Evolutionary conservation across 2,113 vertebrate species (phyloP), one percentile per base, ranked within the genome.

Genomic region (Nothoprocta perdicaria): DNA sequence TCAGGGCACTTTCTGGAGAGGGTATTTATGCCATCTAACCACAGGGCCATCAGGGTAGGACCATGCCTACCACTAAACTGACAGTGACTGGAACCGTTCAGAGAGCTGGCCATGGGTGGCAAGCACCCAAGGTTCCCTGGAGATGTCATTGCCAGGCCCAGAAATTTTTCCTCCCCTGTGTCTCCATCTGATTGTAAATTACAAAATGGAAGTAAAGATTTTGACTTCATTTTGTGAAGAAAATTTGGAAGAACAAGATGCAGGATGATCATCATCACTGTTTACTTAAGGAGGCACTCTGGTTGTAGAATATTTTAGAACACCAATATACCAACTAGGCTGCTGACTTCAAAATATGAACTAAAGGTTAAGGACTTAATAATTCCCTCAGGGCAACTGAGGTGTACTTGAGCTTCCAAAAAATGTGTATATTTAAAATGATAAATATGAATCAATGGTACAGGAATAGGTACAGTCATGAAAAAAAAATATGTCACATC

Each of bases 401-500:
- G 10, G 31, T 41, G 43, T 72, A 10, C 57, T 80, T 79, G 61
- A 46, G 11, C 61, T 92, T 85, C 38, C 33, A 78, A 86, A 72
- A 58, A 68, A 81, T 60, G 52, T 22, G 75, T 80, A 22, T 6
- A 67, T 94, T 88, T 72, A 29, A 72, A 89, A 84, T 19, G 33
- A 88, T 78, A 89, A 86, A 80, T 71, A 80, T 33, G 75, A 74
- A 52, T 66, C 23, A 79, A 33, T 71, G 41, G 24, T 41, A 86
- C 67, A 80, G 61, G 31, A 74, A 91, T 38, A 80, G 60, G 27
- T 78, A 19, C 72, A 91, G 77, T 85, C 38, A 63, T 68, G 22
- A 77, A 73, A 80, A 73, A 73, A 77, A 65, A 86, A 9, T 78
- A 87, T 77, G 46, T 4, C 41, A n/a, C 22, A 67, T 67, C 29